Base-by-base conservation (phyloP, 2,113 vertebrate species). In the Anthoscopus minutus region DNA sequence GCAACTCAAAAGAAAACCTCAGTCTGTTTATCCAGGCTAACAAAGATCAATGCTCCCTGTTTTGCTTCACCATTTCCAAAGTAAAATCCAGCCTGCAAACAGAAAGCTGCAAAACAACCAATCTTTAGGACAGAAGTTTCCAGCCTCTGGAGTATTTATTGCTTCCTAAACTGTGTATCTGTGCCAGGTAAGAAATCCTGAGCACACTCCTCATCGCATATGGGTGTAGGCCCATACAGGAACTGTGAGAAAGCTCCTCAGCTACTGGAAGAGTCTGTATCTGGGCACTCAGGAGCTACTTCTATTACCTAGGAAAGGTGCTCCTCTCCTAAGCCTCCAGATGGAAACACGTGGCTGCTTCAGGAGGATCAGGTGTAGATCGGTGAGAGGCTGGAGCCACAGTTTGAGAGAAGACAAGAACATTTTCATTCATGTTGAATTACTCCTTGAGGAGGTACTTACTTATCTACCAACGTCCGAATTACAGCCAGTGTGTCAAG, bases 391-490 rank as follows among this genome's bases (percentile, higher is more conserved):
- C 84, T 83, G 94, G 67, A 96, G 92, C 54, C 94, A 94, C 66
- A 83, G 94, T 94, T 94, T 95, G 95, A 86, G 88, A 88, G 95
- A 2, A 94, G 92, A 90, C 79, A 96, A 96, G 86, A 88, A 94
- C 94, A 94, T 44, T 96, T 73, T 95, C 94, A 81, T 22, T 81
- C 54, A 78, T 57, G 27, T 84, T 70, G 89, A 86, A 77, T 61
- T 28, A 74, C 56, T 38, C 48, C 66, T 77, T 74, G 89, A 64
- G 65, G 86, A 91, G 65, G 93, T 87, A 98, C 99, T 99, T 98
- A 99, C 99, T 99, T 99, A 98, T 99, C 99, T 65, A 99, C 99
- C 91, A 99, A 98, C 19, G 99, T 99, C 93, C 99, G 98, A 98
- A 99, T 99, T 86, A 99, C 99, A 69, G 99, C 99, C 96, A 99